Conservation (phyloP, 2,888 invertebrate genomes). For the Poecilus cupreus region DNA sequence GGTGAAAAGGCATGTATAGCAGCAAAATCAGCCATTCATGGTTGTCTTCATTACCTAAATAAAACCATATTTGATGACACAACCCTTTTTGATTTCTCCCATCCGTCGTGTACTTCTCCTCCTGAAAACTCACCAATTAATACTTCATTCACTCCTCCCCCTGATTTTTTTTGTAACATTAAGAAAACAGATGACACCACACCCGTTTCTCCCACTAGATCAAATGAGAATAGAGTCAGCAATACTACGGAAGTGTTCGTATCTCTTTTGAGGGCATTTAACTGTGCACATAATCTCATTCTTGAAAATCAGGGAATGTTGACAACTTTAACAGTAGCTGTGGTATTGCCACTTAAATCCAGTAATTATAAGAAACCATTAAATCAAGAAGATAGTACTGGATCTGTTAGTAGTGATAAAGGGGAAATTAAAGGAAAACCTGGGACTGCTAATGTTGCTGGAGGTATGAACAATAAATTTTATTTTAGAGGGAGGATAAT, state of each 20-base stretch:
- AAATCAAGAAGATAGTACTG: constrained; percentile 1
- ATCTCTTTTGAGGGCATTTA: constrained; percentile 85
- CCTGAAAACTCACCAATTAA: constrained; percentile 60
- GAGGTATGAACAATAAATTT: neutral
- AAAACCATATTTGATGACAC: constrained; percentile 77
- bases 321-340: constrained; percentile 88
- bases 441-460: neutral
- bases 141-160: constrained; percentile 12
- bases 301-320: constrained; percentile 87
- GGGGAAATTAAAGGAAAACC: neutral
- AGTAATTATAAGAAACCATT: constrained; percentile 55
- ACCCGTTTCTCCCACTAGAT: neutral
- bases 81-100: constrained; percentile 69
- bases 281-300: constrained; percentile 89
- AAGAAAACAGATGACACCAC: neutral
- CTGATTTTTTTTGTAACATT: constrained; percentile 27
- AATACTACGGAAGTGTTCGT: constrained; percentile 85
- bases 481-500: neutral
- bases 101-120: constrained; percentile 61
- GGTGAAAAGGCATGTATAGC: constrained; percentile 87
- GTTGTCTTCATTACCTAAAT: constrained; percentile 88
- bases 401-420: neutral
- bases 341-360: constrained; percentile 79
- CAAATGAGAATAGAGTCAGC: constrained; percentile 67
- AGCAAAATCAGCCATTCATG: constrained; percentile 90